Percentiles rank a stretch among this genome's conserved stretches.
These are phyloP conservation scores for Entomobrya multifasciata DNA, from an alignment of 2,888 invertebrate species.

Conservation along the genomic window DNA sequence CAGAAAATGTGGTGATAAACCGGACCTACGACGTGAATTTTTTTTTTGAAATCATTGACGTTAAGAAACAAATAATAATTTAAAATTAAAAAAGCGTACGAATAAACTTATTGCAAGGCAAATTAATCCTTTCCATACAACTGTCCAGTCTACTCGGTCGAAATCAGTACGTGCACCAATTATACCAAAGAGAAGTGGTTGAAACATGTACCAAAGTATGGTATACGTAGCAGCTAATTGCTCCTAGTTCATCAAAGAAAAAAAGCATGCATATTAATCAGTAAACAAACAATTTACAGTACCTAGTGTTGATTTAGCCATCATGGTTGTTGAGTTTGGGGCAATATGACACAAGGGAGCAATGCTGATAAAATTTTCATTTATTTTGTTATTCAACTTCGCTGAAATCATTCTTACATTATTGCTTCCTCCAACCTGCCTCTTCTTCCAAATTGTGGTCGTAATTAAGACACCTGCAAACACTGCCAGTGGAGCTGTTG, in stretches of 20 bases:
- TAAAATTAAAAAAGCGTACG: constrained; percentile 42
- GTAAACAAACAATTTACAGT: background rate
- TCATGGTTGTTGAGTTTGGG: background rate
- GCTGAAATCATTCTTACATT: constrained; percentile 68
- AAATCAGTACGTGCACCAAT: constrained; percentile 76
- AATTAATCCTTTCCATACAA: constrained; percentile 64
- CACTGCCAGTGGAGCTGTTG: constrained; percentile 72
- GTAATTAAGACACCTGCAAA: constrained; percentile 74
- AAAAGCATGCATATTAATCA: background rate
- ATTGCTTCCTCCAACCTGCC: constrained; percentile 68
- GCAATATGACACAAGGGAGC: background rate
- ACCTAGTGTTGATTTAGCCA: background rate
- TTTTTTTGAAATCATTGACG: too few species aligned
- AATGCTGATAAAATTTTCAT: too few species aligned
- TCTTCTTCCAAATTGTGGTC: constrained; percentile 68
- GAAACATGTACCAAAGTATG: constrained; percentile 76
- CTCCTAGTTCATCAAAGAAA: too few species aligned
- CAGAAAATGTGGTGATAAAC: constrained; percentile 45
- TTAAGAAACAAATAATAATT: too few species aligned
- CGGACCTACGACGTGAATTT: constrained; percentile 71
- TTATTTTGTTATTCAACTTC: too few species aligned
- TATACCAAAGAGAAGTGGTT: constrained; percentile 78
- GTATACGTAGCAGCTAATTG: constrained; percentile 64
- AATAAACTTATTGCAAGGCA: constrained; percentile 69
- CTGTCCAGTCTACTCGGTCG: constrained; percentile 70